Conservation (phyloP, 2,797 vertebrate species). For the Phaenicophaeus curvirostris region DNA sequence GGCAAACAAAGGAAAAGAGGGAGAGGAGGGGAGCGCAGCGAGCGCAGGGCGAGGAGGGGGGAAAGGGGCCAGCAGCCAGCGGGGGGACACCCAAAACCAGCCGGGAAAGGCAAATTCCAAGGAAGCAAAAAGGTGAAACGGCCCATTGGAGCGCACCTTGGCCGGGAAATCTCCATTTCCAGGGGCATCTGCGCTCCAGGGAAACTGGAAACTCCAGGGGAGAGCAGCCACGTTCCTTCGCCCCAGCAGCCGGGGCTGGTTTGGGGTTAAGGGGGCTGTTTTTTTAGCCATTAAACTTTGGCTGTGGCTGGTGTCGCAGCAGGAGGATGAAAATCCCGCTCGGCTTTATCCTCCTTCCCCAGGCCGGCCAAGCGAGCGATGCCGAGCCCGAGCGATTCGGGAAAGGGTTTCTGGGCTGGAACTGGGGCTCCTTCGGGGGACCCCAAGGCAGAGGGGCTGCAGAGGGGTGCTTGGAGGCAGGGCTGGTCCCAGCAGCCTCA, state of each 20-base stretch:
- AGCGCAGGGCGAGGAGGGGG: slow-evolving; percentile 53
- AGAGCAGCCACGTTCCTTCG: slow-evolving; percentile 21
- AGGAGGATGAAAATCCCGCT: neutral
- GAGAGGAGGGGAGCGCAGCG: slow-evolving; percentile 45
- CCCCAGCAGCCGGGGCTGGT: neutral
- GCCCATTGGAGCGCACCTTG: slow-evolving; percentile 33
- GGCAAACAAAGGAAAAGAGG: slow-evolving; percentile 67
- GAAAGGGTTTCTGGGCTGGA: neutral
- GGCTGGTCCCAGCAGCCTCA: neutral
- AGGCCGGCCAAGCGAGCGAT: neutral
- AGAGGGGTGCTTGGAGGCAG: neutral
- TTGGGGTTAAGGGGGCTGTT: neutral
- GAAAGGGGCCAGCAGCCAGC: slow-evolving; percentile 51
- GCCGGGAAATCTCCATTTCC: slow-evolving; percentile 50
- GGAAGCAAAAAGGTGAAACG: slow-evolving; percentile 51
- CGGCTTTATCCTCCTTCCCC: neutral
- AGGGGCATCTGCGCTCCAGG: slow-evolving; percentile 39
- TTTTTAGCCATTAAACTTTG: slow-evolving; percentile 39
- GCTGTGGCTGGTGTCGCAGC: neutral
- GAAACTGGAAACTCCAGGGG: slow-evolving; percentile 68
- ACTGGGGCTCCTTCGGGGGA: neutral
- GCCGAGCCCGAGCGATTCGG: neutral
- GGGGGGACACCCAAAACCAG: slow-evolving; percentile 28
- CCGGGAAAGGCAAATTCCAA: slow-evolving; percentile 49
- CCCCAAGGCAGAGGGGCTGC: neutral